Base-by-base conservation (phyloP, 2,888 invertebrate genomes). In the Rhagium mordax region DNA sequence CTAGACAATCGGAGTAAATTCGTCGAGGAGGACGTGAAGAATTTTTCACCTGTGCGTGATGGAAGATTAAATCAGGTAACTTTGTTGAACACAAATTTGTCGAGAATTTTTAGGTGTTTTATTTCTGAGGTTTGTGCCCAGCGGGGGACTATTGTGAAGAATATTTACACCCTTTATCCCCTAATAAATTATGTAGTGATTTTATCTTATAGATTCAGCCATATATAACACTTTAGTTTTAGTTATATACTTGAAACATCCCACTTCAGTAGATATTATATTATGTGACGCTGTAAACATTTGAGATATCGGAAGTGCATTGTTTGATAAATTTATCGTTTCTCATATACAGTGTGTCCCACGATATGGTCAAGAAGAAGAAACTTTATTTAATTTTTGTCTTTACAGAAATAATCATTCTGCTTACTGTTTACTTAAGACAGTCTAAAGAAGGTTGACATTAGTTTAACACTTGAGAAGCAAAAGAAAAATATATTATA, bases 101-200 rank as follows among this genome's bases (percentile, higher is more conserved):
- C 85, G 83, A 83, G 84, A 83, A 82, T 84, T 85, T 84, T 83
- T 84, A 77, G 81, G 82, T 82, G 82, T 85, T 86, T 86, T 86
- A 85, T 85, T 84, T 82, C 81, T 79, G 81, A 79, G 83, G 82
- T 78, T 79, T 75, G 73, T 74, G 70, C 83, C 76, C 85, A 82
- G 85, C 86, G 83, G 86, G 86, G 79, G 79, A 80, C 84, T 83
- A 85, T 86, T 86, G 85, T 86, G 81, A 77, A 81, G 83, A 85
- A 86, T 86, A 86, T 86, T 86, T 86, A 86, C 86, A 86, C 86
- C 86, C 85, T 85, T 85, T 81, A 84, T 82, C 84, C 84, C 82
- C 81, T 83, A 80, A 86, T 86, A 86, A 86, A 86, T 86, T 84
- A 85, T 79, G 76, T 80, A 72, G 83, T 83, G 85, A 81, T 84